These are phyloP conservation scores for Pterostichus niger DNA, from an alignment of 2,888 invertebrate species.

Conservation along the genomic window DNA sequence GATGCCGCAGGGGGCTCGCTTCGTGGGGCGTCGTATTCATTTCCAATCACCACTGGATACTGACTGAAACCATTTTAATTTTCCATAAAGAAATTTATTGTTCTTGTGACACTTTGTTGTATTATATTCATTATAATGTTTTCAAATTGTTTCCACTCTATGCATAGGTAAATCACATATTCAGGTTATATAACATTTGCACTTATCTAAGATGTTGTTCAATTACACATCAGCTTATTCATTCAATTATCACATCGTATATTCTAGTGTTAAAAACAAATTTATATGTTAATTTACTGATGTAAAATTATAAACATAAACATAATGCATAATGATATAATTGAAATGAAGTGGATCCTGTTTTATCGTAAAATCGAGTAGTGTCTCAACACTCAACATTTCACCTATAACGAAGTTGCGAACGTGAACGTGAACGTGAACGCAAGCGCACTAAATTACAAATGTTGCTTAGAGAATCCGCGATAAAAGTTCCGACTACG, in stretches of 20 bases:
- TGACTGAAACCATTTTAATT: conserved; percentile 76
- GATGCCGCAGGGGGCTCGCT: conserved; percentile 74
- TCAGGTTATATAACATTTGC: not conserved
- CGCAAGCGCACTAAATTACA: conserved; percentile 54
- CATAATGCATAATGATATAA: conserved; percentile 1
- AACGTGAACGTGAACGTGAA: not conserved
- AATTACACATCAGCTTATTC: no score
- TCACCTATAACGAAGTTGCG: not conserved
- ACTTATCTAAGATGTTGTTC: no score
- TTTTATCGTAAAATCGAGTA: no score
- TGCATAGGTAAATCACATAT: not conserved
- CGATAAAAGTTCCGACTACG: conserved; percentile 60
- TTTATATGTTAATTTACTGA: no score
- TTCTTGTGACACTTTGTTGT: conserved; percentile 73
- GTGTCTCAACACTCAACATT: no score
- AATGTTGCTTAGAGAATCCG: conserved; percentile 51
- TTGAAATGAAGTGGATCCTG: no score
- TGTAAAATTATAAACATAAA: no score
- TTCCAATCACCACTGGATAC: conserved; percentile 78
- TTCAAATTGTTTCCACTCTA: conserved; percentile 46
- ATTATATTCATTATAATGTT: conserved; percentile 52
- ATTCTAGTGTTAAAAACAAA: no score
- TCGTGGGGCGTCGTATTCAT: conserved; percentile 76
- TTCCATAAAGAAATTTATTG: conserved; percentile 76
- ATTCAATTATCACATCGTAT: no score